Conservation (phyloP, 1,140 invertebrate species). For the Leucophenga varia region DNA sequence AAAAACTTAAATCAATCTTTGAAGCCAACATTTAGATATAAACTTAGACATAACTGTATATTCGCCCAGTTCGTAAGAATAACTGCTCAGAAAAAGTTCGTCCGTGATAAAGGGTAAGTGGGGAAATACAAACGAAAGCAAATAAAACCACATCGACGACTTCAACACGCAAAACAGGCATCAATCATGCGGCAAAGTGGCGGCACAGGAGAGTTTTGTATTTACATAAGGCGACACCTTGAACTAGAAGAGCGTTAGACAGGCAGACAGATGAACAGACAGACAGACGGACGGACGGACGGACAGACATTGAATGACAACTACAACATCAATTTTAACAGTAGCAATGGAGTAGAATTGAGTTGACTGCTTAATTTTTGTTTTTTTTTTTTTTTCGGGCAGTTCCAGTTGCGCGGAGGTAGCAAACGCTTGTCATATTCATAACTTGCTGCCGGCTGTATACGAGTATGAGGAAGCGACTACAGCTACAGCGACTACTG, state of each 20-base stretch:
- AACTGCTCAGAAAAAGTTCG: too few relatives aligned
- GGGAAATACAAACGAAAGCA: conserved; percentile 23
- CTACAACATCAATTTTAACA: too few relatives aligned
- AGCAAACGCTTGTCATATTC: conserved; percentile 49
- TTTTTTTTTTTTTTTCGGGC: background rate
- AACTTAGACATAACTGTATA: too few relatives aligned
- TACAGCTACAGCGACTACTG: conserved; percentile 10
- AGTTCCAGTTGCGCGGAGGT: conserved; percentile 10
- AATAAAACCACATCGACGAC: conserved; percentile 4
- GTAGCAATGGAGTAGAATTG: too few relatives aligned
- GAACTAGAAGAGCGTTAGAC: conserved; percentile 20
- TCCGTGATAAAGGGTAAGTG: too few relatives aligned
- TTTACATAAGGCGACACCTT: conserved; percentile 29
- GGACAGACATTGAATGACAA: conserved; percentile 5
- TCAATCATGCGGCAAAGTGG: conserved; percentile 47
- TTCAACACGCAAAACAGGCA: conserved; percentile 48
- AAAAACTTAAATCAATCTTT: too few relatives aligned
- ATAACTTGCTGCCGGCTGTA: conserved; percentile 12
- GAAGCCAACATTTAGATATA: too few relatives aligned
- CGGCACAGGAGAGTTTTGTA: conserved; percentile 3
- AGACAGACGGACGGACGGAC: background rate
- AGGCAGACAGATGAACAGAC: conserved; percentile 6
- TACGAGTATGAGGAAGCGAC: background rate
- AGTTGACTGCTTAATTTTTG: background rate
- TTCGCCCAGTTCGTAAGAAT: too few relatives aligned